Conservation (phyloP, 2,113 vertebrate species). For the Microtus montanus region DNA sequence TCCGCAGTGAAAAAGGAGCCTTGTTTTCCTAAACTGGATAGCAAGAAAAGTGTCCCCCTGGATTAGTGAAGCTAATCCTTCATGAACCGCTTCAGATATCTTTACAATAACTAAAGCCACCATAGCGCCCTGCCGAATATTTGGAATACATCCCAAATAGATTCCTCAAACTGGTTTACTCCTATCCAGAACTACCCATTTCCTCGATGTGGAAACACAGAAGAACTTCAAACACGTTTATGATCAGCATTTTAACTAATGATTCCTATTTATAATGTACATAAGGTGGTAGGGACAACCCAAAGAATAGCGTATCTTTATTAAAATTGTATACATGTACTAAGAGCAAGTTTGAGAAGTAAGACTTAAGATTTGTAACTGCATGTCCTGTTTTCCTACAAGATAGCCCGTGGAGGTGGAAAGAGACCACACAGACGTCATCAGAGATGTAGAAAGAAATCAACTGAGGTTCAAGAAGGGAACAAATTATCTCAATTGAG, state of each 20-base stretch:
- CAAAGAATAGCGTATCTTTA: background rate
- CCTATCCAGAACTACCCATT: background rate
- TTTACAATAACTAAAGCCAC: background rate
- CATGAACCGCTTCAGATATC: background rate
- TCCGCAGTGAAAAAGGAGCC: background rate
- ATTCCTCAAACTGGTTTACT: background rate
- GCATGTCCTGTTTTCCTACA: background rate
- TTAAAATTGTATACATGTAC: background rate
- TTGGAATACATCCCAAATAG: background rate
- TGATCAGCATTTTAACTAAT: background rate
- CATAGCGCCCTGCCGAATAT: background rate
- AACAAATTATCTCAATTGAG: background rate
- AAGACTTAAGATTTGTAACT: background rate
- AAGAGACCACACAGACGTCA: background rate
- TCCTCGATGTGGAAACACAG: background rate
- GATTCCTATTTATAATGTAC: background rate
- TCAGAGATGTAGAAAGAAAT: background rate
- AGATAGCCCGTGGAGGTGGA: background rate
- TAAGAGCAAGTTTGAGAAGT: background rate
- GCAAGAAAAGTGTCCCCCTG: background rate
- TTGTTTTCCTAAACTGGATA: slow-evolving; percentile 13
- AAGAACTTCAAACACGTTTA: background rate
- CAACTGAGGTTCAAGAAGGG: background rate
- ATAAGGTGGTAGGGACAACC: background rate
- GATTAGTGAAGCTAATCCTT: background rate